These are phyloP conservation scores for Macroglossus sobrinus DNA, from an alignment of 2,113 vertebrate species.

Conservation along the genomic window DNA sequence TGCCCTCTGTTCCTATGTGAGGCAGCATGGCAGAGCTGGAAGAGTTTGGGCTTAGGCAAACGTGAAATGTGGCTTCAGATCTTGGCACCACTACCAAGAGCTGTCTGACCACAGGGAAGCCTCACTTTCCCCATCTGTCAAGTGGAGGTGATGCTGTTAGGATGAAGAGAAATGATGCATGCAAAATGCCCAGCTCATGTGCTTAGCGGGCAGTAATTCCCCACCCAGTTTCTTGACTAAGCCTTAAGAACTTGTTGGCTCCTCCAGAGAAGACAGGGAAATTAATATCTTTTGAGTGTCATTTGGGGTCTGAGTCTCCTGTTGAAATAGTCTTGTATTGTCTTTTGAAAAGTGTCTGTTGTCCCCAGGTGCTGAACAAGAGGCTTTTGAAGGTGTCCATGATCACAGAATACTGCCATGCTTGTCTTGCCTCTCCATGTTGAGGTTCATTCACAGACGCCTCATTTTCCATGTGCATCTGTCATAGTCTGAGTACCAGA, in stretches of 20 bases:
- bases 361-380: not conserved
- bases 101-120: not conserved
- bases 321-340: not conserved
- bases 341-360: not conserved
- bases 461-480: slow-evolving; percentile 15
- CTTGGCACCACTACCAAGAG: no score
- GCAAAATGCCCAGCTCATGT: not conserved
- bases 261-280: not conserved
- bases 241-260: not conserved
- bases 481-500: slow-evolving; percentile 55
- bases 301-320: not conserved
- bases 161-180: not conserved
- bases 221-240: not conserved
- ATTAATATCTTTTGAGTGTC: not conserved
- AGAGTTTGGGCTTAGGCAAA: not conserved
- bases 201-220: rapidly evolving
- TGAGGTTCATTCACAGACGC: not conserved
- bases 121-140: not conserved
- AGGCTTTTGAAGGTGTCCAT: not conserved
- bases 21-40: not conserved
- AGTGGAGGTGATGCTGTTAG: not conserved
- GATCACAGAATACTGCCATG: not conserved
- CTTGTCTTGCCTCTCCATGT: not conserved
- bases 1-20: not conserved
- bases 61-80: not conserved